Conservation (phyloP, 2,888 invertebrate genomes). For the Blastobasis adustella region DNA sequence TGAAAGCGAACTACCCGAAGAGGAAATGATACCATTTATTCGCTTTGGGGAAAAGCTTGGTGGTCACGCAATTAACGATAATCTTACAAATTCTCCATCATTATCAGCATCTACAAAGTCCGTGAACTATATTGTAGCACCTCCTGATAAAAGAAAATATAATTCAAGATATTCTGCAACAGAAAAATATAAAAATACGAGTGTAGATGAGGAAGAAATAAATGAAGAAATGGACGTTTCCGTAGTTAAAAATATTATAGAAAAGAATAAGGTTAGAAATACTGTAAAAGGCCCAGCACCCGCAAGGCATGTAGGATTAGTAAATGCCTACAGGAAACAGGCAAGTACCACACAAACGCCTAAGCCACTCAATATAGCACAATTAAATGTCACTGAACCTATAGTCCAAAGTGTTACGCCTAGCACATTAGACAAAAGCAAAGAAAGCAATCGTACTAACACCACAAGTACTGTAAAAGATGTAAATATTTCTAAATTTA, state of each 20-base stretch:
- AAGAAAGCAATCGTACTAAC: conserved; percentile 29
- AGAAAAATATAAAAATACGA: conserved; percentile 64
- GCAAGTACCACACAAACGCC: conserved; percentile 43
- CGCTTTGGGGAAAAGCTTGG: conserved; percentile 80
- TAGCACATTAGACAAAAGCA: conserved; percentile 30
- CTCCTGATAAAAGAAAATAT: conserved; percentile 55
- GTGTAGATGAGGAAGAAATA: conserved; percentile 70
- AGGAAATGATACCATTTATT: conserved; percentile 81
- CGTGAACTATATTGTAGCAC: conserved; percentile 57
- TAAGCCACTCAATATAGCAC: conserved; percentile 40
- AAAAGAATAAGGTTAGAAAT: conserved; percentile 69
- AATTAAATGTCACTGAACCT: conserved; percentile 48
- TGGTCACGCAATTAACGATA: conserved; percentile 51
- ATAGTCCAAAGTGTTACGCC: conserved; percentile 37
- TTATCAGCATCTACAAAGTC: conserved; percentile 67
- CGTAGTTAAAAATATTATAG: conserved; percentile 70
- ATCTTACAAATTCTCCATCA: conserved; percentile 61
- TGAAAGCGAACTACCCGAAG: conserved; percentile 76
- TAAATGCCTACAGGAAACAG: conserved; percentile 64
- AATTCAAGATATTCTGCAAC: conserved; percentile 65
- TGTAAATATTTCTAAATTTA: not conserved
- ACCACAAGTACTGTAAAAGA: conserved; percentile 25
- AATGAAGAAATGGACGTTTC: conserved; percentile 77
- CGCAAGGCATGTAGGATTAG: conserved; percentile 57
- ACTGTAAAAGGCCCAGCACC: conserved; percentile 69